phyloP scores from a whole-genome alignment of 2,888 invertebrate genomes.

The Frankliniella fusca region DNA sequence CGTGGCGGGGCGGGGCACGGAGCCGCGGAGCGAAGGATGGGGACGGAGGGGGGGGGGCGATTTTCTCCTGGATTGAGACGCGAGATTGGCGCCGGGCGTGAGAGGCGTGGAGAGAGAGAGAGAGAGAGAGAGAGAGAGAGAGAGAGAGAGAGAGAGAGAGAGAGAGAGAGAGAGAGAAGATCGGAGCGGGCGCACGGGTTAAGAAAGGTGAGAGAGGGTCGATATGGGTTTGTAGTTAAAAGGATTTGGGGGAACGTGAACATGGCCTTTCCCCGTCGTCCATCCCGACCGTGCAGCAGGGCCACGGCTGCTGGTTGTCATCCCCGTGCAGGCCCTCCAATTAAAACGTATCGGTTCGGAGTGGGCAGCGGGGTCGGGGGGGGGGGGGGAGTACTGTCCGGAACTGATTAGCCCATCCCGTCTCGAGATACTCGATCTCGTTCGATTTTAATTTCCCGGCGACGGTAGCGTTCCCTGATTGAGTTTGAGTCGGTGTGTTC shows the following conservation, averaged over 20 bases:
- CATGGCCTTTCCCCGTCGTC: no score
- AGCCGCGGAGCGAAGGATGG: neutral
- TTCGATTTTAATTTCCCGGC: constrained; percentile 4
- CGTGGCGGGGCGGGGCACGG: neutral
- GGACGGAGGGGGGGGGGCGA: neutral
- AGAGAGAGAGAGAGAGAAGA: no score
- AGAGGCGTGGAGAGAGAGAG: no score
- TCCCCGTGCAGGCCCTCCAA: neutral
- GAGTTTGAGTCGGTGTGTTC: constrained; percentile 32
- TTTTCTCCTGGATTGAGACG: neutral
- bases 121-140: no score
- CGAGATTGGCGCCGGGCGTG: neutral
- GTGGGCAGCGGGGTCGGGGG: neutral
- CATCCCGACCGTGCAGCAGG: no score
- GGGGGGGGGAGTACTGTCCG: neutral
- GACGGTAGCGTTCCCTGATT: constrained; percentile 15
- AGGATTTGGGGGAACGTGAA: no score
- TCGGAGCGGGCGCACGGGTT: no score
- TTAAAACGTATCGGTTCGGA: constrained; percentile 5
- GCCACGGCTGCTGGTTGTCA: no score
- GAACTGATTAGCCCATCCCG: neutral
- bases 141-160: no score
- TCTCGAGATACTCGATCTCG: constrained; percentile 8
- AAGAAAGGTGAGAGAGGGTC: no score
- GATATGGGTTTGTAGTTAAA: no score